Base-by-base conservation (phyloP, 2,888 invertebrate genomes). In the Acanthopleura granulata region DNA sequence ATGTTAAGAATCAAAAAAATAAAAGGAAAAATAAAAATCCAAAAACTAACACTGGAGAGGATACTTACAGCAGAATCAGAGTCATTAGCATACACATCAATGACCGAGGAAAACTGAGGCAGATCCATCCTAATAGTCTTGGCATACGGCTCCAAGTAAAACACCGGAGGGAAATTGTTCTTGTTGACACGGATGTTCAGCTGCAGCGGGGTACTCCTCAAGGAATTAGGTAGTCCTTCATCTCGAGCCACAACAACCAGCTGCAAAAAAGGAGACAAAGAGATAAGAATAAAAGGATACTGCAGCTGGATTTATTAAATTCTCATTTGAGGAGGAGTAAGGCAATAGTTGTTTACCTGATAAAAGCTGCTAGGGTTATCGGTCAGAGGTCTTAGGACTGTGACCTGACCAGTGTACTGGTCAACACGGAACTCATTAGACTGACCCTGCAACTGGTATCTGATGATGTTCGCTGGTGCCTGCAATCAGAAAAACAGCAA, bases 131-230 rank as follows among this genome's bases (percentile, higher is more conserved):
- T 79, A 27, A 86, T 81, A 25, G 79, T 79, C n/a, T 77, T 73
- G 22, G 75, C 75, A 75, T 86, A 86, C 0, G 74, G 72, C 30
- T 82, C 80, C 14, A 79, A 77, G 22, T 83, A 81, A 75, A 88
- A 89, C 50, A 74, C 75, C 11, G 89, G 89, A 12, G 84, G 51
- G 57, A 80, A 75, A 25, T 80, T 76, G 75, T 88, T 88, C 18
- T 88, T 77, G n/a, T 79, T 74, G 3, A 88, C 81, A 29, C 61
- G 81, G 62, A 86, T 69, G 1, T 27, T 71, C 9, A 86, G 77
- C 9, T 76, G 57, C 40, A 72, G 74, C 14, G 51, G 18, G n/a
- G 72, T 15, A 15, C 40, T 51, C 51, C 73, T 73, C 29, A 50
- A 25, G 14, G 50, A 49, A 62, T 49, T 16, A 30, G 75, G 74